Evolutionary conservation across 2,888 invertebrate species (phyloP).

Genomic region (Bellardia pandia): DNA sequence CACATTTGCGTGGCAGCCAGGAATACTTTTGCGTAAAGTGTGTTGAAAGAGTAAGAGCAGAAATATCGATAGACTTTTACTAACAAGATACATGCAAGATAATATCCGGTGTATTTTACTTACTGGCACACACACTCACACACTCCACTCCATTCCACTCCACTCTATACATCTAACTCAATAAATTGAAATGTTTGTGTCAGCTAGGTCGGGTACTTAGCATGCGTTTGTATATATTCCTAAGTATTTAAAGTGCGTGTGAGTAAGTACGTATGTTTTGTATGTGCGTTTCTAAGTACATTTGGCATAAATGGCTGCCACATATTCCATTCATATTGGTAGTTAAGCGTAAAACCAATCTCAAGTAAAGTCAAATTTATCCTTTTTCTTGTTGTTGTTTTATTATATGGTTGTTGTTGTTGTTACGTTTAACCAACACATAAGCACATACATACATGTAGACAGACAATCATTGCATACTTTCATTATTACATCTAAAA

Average conservation of each 20-base stretch:
- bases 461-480: background rate
- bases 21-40: conserved; percentile 8
- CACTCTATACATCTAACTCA: background rate
- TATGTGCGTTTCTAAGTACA: conserved; percentile 45
- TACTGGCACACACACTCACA: background rate
- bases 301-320: conserved; percentile 51
- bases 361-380: conserved; percentile 62
- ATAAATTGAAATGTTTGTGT: conserved; percentile 53
- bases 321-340: conserved; percentile 59
- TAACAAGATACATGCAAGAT: conserved; percentile 62
- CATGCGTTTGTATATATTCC: background rate
- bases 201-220: conserved; percentile 18
- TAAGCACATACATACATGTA: background rate
- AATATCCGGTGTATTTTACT: conserved; percentile 65
- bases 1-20: background rate
- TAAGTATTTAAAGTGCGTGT: background rate
- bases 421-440: background rate
- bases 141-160: no score
- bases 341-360: conserved; percentile 69
- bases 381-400: conserved; percentile 26
- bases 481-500: background rate
- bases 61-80: conserved; percentile 62
- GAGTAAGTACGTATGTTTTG: background rate
- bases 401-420: background rate
- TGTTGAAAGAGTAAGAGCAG: background rate